A percentile compares a stretch with the other conserved stretches of the same genome.
Evolutionary conservation across 2,888 invertebrate genomes (phyloP).

Genomic region (Bembecia ichneumoniformis): DNA sequence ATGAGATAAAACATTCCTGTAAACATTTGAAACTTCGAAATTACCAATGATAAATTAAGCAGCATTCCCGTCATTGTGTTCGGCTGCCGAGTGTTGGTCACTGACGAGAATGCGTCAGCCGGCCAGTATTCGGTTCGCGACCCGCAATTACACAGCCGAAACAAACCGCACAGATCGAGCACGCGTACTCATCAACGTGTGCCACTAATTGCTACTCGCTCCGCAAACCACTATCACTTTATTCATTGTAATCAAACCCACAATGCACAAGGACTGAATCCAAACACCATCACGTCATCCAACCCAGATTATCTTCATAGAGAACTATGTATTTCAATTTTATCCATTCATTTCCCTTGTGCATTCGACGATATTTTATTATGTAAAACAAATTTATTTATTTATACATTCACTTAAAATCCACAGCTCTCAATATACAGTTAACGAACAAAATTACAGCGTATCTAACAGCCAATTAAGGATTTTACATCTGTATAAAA

Average conservation of each 20-base stretch:
- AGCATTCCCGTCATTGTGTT: conserved; percentile 14
- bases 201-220: conserved; percentile 50
- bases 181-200: conserved; percentile 23
- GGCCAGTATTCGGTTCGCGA: conserved; percentile 31
- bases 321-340: background rate
- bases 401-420: too few species aligned
- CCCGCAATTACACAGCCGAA: conserved; percentile 60
- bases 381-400: too few species aligned
- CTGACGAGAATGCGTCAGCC: conserved; percentile 37
- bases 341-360: too few species aligned
- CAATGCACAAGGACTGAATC: conserved; percentile 1
- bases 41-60: too few species aligned
- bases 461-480: too few species aligned
- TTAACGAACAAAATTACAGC: too few species aligned
- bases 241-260: conserved; percentile 2
- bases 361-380: too few species aligned
- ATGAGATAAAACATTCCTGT: too few species aligned
- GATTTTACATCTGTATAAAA: too few species aligned
- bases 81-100: conserved; percentile 22
- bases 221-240: too few species aligned
- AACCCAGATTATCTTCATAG: conserved; percentile 1
- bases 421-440: too few species aligned
- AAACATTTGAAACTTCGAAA: too few species aligned
- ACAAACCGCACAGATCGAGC: conserved; percentile 47
- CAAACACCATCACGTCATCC: conserved; percentile 1